Evolutionary conservation across 1,140 invertebrate species (phyloP).

Genomic region (Eupristina koningsbergeri): DNA sequence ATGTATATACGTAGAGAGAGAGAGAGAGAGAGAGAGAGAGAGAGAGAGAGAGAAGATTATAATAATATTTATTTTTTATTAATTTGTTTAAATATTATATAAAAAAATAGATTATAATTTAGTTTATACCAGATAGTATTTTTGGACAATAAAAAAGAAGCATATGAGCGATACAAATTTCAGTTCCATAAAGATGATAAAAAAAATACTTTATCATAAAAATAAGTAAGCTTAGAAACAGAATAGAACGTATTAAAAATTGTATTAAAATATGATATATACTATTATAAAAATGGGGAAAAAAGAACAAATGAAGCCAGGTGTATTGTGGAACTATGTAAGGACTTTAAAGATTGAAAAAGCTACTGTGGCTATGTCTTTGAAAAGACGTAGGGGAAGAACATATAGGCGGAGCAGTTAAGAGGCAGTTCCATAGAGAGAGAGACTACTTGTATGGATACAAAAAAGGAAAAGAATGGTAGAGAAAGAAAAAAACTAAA

Average conservation of each 20-base stretch:
- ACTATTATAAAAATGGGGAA: not conserved
- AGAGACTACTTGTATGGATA: conserved; percentile 45
- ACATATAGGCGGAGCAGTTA: conserved; percentile 50
- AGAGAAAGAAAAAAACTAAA: conserved; percentile 67
- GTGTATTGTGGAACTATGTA: conserved; percentile 12
- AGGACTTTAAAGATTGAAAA: conserved; percentile 30
- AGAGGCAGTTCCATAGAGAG: conserved; percentile 71
- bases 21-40: no score
- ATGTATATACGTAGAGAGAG: no score
- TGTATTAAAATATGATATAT: not conserved
- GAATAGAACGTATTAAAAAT: no score
- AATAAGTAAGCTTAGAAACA: not conserved
- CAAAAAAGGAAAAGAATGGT: conserved; percentile 6
- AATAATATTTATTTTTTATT: no score
- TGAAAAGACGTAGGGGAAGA: conserved; percentile 41
- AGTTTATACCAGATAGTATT: no score
- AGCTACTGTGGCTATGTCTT: conserved; percentile 46
- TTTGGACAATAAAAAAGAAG: no score
- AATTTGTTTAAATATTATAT: no score
- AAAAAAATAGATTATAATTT: no score
- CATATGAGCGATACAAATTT: no score
- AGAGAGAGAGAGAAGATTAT: no score
- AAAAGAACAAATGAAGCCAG: not conserved
- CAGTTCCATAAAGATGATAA: no score
- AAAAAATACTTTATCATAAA: no score